Evolutionary conservation across 2,113 vertebrate genomes (phyloP).

Genomic region (Ictalurus punctatus): DNA sequence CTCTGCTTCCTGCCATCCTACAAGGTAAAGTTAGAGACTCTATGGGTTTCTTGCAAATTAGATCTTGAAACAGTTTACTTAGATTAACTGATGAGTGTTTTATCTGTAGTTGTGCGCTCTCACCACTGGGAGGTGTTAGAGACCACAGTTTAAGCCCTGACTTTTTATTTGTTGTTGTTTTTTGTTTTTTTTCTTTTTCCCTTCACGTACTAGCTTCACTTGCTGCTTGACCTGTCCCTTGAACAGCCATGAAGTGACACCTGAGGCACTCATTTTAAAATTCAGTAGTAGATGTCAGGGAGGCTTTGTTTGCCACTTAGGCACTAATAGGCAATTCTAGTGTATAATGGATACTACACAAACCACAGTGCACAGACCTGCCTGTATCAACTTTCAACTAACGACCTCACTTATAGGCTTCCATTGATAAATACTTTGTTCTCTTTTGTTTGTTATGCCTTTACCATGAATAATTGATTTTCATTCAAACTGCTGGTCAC

Average conservation of each 20-base stretch:
- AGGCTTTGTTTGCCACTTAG: conserved; percentile 32
- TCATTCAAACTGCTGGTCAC: conserved; percentile 67
- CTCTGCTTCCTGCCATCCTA: conserved; percentile 96
- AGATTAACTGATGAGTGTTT: background rate
- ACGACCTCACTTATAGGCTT: conserved; percentile 65
- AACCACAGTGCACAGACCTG: conserved; percentile 55
- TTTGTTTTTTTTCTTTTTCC: background rate
- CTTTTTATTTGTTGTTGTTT: background rate
- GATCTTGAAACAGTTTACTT: background rate
- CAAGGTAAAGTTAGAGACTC: conserved; percentile 76
- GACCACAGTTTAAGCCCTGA: conserved; percentile 62
- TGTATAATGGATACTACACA: conserved; percentile 57
- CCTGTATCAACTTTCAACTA: conserved; percentile 72
- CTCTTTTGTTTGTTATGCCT: conserved; percentile 73
- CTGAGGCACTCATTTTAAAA: conserved; percentile 33
- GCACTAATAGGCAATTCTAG: conserved; percentile 31
- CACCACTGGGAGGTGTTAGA: conserved; percentile 73
- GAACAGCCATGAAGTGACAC: conserved; percentile 37
- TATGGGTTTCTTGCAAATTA: background rate
- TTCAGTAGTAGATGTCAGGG: conserved; percentile 39
- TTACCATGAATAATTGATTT: conserved; percentile 76
- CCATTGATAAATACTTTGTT: conserved; percentile 76
- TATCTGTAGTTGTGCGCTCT: conserved; percentile 12
- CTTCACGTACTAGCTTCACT: background rate
- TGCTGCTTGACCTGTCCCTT: conserved; percentile 1